Evolutionary conservation across 2,797 vertebrate genomes (phyloP), one percentile per base, ranked within the genome.

Genomic region (Hybognathus amarus): DNA sequence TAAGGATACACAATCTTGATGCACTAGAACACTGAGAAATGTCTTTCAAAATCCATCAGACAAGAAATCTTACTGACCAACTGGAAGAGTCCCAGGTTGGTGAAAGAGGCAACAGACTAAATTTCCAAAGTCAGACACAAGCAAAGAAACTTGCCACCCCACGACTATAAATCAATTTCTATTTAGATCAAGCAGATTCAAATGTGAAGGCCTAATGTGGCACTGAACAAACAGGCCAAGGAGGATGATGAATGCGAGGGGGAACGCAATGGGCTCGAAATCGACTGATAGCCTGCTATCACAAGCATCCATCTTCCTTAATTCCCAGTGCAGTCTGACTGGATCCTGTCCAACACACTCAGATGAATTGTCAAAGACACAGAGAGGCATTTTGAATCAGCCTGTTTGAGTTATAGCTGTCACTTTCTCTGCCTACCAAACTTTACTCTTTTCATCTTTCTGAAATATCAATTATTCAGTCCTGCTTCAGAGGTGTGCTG

Each of bases 111-210:
- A 70, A 42, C 68, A 24, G 74, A 59, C 45, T 40, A 64, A 70
- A 76, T 85, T 85, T 77, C 83, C 86, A 86, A 85, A 79, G 73
- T 86, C 87, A 80, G 85, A 77, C 71, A 17, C 30, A 38, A 85
- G 85, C 73, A 64, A 66, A 70, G 76, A 75, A 84, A 18, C 80
- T 85, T 77, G 87, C 82, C 85, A 85, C 69, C 67, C 79, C 30
- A 69, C 18, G 75, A 89, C 85, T 86, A 90, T 90, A 89, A 90
- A 90, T 91, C 89, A 86, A 90, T 90, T 89, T 88, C 88, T 89
- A 89, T 91, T 90, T 90, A 90, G 88, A 91, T 91, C 87, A 89
- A 89, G 86, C 81, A 80, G 89, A 90, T 88, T 90, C 79, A 86
- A 87, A 89, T 84, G 88, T 87, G 88, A 86, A 77, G 84, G 87